phyloP scores from a whole-genome alignment of 2,888 invertebrate species.

The Tanypteryx hageni region DNA sequence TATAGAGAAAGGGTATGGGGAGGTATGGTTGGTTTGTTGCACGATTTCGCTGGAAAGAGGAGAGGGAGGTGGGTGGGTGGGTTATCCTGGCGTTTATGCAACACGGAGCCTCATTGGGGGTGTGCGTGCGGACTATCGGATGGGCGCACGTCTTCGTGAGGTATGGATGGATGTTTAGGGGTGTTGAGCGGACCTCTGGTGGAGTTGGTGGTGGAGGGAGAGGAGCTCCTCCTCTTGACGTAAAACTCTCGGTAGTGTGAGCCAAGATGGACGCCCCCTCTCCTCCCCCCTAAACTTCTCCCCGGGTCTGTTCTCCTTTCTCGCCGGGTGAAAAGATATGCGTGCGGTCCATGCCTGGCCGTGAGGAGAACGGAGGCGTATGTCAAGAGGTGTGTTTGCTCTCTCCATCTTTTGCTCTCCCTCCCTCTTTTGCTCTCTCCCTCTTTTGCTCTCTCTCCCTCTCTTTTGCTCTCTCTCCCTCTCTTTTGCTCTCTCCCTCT shows the following conservation, averaged over 20 bases:
- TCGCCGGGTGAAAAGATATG: constrained; percentile 17
- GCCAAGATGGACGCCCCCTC: constrained; percentile 55
- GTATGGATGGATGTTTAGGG: constrained; percentile 38
- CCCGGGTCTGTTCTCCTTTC: constrained; percentile 15
- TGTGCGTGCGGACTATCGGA: constrained; percentile 56
- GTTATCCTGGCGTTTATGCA: constrained; percentile 56
- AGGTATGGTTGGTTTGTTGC: neutral
- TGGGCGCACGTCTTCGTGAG: constrained; percentile 31
- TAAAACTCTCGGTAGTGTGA: constrained; percentile 51
- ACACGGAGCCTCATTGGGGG: constrained; percentile 17
- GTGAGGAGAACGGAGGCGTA: constrained; percentile 15
- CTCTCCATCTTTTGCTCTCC: neutral
- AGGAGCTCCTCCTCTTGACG: constrained; percentile 53
- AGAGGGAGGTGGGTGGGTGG: neutral
- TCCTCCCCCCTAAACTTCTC: neutral
- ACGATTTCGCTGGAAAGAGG: neutral
- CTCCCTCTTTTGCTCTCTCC: neutral
- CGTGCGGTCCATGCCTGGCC: constrained; percentile 55
- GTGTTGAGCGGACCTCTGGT: constrained; percentile 50
- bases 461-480: too few relatives aligned
- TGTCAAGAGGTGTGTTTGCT: constrained; percentile 18
- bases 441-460: neutral
- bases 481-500: neutral
- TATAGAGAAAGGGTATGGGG: neutral
- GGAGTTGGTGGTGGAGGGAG: neutral